A percentile compares a stretch with the other conserved stretches of the same genome.
These are phyloP conservation scores for Bostrychus sinensis DNA, from an alignment of 2,113 vertebrate species.

Conservation along the genomic window DNA sequence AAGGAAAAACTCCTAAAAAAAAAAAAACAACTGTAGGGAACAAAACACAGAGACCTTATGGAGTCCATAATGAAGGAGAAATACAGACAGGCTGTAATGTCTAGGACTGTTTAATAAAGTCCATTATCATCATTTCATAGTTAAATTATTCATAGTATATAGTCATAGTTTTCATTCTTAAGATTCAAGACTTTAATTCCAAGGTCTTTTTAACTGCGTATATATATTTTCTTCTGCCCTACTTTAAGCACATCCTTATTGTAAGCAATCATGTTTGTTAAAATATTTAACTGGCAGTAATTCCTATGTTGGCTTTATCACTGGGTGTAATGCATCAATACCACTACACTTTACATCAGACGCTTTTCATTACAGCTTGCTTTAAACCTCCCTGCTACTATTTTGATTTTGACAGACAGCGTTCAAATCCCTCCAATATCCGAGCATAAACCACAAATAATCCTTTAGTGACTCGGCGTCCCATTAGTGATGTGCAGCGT, in stretches of 20 bases:
- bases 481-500: neutral
- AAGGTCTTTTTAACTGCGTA: too few relatives aligned
- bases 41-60: too few relatives aligned
- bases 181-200: too few relatives aligned
- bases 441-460: neutral
- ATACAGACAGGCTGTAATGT: too few relatives aligned
- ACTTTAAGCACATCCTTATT: neutral
- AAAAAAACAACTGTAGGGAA: too few relatives aligned
- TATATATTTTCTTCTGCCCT: neutral
- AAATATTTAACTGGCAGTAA: too few relatives aligned
- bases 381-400: neutral
- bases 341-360: neutral
- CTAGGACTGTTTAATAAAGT: too few relatives aligned
- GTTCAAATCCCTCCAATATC: slow-evolving; percentile 11
- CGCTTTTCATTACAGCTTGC: neutral
- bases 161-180: too few relatives aligned
- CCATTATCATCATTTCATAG: too few relatives aligned
- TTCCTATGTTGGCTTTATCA: neutral
- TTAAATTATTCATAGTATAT: too few relatives aligned
- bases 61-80: too few relatives aligned
- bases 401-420: slow-evolving; percentile 7
- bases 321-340: neutral
- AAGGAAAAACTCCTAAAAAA: too few relatives aligned
- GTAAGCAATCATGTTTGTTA: neutral
- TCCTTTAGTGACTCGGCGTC: slow-evolving; percentile 1